phyloP scores from a whole-genome alignment of 2,113 vertebrate genomes.

The Chitala chitala region DNA sequence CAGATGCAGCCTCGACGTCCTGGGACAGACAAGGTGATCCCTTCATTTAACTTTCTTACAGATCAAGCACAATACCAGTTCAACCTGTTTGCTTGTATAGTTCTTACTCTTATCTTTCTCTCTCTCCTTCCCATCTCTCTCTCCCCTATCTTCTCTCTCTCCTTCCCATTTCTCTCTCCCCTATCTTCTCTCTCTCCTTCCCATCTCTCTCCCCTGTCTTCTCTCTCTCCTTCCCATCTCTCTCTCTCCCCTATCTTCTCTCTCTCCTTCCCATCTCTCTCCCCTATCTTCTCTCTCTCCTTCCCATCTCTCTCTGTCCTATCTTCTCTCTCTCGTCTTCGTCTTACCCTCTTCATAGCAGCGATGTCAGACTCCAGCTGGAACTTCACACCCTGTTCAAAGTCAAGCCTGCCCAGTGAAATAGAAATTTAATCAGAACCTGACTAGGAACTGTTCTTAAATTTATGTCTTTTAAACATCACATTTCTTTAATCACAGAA shows the following conservation, averaged over 20 bases:
- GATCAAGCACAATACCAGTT: background rate
- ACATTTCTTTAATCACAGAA: too few species aligned
- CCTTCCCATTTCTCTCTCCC: background rate
- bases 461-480: too few species aligned
- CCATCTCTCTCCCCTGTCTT: too few species aligned
- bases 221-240: background rate
- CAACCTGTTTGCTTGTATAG: background rate
- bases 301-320: background rate
- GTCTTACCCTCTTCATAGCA: slow-evolving; percentile 50
- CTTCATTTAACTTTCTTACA: background rate
- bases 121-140: too few species aligned
- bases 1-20: slow-evolving; percentile 50
- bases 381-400: slow-evolving; percentile 55
- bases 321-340: background rate
- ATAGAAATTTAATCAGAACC: background rate
- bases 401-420: slow-evolving; percentile 44
- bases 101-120: background rate
- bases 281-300: too few species aligned
- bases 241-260: too few species aligned
- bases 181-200: background rate
- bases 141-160: too few species aligned
- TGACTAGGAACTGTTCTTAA: background rate
- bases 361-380: slow-evolving; percentile 54
- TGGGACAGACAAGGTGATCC: slow-evolving; percentile 16
- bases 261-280: too few species aligned